Conservation (phyloP, 2,888 invertebrate species). For the Agriotes lineatus region DNA sequence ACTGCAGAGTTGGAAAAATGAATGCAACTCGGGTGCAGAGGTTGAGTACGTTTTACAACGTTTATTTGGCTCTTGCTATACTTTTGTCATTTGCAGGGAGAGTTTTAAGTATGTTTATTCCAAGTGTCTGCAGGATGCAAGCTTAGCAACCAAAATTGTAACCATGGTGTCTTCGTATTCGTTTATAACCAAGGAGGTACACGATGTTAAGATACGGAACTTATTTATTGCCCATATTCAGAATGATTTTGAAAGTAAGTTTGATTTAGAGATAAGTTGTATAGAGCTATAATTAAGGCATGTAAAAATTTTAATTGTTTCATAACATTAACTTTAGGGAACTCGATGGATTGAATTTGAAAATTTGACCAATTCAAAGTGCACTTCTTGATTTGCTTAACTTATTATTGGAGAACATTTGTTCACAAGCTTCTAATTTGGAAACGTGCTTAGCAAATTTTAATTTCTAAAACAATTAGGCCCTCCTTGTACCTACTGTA, state of each 20-base stretch:
- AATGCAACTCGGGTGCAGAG: slow-evolving; percentile 56
- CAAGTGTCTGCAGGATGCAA: slow-evolving; percentile 56
- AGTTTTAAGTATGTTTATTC: slow-evolving; percentile 59
- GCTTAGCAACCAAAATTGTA: slow-evolving; percentile 59
- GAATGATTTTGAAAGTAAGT: slow-evolving; percentile 57
- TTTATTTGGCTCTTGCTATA: background rate
- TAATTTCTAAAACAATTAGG: no score
- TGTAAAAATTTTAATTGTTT: no score
- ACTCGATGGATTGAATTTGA: no score
- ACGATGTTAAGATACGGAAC: slow-evolving; percentile 49
- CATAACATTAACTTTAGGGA: no score
- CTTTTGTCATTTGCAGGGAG: slow-evolving; percentile 51
- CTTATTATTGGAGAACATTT: no score
- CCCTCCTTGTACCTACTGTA: no score
- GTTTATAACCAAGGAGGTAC: slow-evolving; percentile 52
- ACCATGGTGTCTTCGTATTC: slow-evolving; percentile 59
- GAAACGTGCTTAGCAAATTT: no score
- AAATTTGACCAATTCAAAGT: no score
- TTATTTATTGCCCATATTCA: slow-evolving; percentile 59
- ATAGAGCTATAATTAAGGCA: no score
- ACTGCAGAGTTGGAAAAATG: slow-evolving; percentile 56
- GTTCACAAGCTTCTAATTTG: no score
- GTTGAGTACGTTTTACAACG: slow-evolving; percentile 54
- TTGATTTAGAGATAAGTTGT: no score
- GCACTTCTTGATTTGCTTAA: no score